Conservation (phyloP, 2,888 invertebrate species). For the Eledona agricola region DNA sequence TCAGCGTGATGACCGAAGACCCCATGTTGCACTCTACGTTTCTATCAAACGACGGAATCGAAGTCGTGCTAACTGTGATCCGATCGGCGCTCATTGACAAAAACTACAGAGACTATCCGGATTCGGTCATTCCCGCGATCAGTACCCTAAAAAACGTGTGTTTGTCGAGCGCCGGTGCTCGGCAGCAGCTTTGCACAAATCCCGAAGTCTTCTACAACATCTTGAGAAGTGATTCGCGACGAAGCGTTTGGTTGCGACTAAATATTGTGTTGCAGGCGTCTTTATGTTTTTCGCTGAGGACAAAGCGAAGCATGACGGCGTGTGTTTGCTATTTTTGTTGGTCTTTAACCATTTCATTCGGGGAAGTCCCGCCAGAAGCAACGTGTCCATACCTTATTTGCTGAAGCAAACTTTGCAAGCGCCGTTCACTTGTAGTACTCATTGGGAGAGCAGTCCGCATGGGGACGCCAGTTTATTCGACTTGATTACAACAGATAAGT, state of each 20-base stretch:
- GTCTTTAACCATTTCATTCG: conserved; percentile 63
- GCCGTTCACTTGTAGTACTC: conserved; percentile 64
- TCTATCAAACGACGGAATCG: conserved; percentile 67
- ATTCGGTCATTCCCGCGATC: conserved; percentile 64
- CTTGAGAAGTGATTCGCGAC: conserved; percentile 60
- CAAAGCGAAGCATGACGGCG: conserved; percentile 63
- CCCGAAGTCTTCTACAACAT: conserved; percentile 61
- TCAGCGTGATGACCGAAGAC: conserved; percentile 73
- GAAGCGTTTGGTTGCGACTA: conserved; percentile 3
- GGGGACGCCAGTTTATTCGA: conserved; percentile 52
- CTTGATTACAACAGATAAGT: conserved; percentile 50
- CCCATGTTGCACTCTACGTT: conserved; percentile 69
- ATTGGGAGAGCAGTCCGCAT: conserved; percentile 63
- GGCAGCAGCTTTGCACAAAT: conserved; percentile 67
- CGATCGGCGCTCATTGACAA: conserved; percentile 61
- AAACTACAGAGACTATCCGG: conserved; percentile 64
- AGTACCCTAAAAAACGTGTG: conserved; percentile 63
- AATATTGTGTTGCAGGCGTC: conserved; percentile 60
- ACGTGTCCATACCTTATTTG: conserved; percentile 63
- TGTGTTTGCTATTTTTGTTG: conserved; percentile 64
- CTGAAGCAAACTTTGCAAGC: conserved; percentile 60
- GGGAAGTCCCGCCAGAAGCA: conserved; percentile 56
- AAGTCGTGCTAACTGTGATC: conserved; percentile 64
- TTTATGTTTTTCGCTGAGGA: conserved; percentile 67
- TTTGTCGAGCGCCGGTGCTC: conserved; percentile 66